phyloP scores from a whole-genome alignment of 2,797 vertebrate species.

The Anomalospiza imberbis region DNA sequence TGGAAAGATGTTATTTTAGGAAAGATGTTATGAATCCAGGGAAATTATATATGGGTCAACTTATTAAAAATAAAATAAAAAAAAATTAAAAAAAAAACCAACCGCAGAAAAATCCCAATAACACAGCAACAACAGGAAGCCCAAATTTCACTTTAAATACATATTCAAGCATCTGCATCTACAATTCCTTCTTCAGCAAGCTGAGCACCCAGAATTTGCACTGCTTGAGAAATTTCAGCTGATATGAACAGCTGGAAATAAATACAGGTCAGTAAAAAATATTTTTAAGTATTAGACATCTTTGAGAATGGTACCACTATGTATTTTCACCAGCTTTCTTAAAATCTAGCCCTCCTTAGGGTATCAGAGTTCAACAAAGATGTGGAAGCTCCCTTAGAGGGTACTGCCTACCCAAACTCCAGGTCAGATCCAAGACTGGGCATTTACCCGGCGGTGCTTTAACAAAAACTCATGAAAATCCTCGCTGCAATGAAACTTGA shows the following conservation, averaged over 20 bases:
- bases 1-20: background rate
- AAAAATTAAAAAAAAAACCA: background rate
- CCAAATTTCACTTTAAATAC: background rate
- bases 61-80: background rate
- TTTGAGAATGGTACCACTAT: background rate
- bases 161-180: background rate
- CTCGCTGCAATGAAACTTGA: background rate
- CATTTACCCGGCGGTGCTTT: background rate
- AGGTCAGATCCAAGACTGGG: background rate
- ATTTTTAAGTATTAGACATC: background rate
- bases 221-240: background rate
- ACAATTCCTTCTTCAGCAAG: background rate
- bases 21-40: background rate
- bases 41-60: background rate
- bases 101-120: accelerated
- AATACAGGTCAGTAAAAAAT: background rate
- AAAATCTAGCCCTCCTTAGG: background rate
- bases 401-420: background rate
- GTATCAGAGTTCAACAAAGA: background rate
- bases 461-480: background rate
- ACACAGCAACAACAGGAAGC: background rate
- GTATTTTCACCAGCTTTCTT: background rate
- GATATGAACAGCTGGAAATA: background rate
- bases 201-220: background rate
- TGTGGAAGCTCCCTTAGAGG: background rate